Evolutionary conservation across 2,888 invertebrate genomes (phyloP).

Genomic region (Andrena haemorrhoa): DNA sequence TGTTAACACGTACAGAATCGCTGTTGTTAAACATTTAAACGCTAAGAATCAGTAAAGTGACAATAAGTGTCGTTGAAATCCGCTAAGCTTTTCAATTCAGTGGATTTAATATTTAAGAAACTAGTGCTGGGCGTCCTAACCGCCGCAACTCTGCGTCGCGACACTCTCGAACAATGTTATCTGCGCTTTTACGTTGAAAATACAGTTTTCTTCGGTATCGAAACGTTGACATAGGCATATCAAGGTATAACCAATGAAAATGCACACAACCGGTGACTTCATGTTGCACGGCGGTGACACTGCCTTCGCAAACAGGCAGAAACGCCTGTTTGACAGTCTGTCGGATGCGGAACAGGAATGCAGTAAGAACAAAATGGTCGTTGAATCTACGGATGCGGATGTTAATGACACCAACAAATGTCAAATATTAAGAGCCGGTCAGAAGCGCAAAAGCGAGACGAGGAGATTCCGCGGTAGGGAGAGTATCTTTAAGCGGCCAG

Average conservation of each 20-base stretch:
- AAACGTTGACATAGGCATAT: background rate
- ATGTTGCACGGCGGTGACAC: constrained; percentile 77
- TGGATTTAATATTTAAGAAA: constrained; percentile 3
- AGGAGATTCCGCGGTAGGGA: constrained; percentile 89
- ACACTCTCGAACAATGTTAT: background rate
- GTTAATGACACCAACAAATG: constrained; percentile 61
- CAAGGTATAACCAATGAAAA: constrained; percentile 16
- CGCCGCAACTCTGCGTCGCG: background rate
- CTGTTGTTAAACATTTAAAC: constrained; percentile 18
- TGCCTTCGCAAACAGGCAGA: constrained; percentile 87
- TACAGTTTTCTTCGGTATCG: background rate
- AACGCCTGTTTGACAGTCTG: constrained; percentile 89
- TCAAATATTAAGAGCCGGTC: constrained; percentile 79
- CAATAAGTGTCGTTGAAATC: background rate
- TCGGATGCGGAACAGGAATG: constrained; percentile 88
- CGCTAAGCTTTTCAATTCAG: background rate
- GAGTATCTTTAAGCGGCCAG: constrained; percentile 92
- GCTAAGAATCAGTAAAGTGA: background rate
- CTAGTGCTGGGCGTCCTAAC: constrained; percentile 14
- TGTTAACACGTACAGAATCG: constrained; percentile 3
- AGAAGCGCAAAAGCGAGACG: constrained; percentile 86
- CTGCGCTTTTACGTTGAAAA: background rate
- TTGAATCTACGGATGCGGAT: background rate
- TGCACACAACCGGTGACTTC: constrained; percentile 67
- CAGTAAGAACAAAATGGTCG: constrained; percentile 44